Base-by-base conservation (phyloP, 2,888 invertebrate genomes). In the Hesperia comma region DNA sequence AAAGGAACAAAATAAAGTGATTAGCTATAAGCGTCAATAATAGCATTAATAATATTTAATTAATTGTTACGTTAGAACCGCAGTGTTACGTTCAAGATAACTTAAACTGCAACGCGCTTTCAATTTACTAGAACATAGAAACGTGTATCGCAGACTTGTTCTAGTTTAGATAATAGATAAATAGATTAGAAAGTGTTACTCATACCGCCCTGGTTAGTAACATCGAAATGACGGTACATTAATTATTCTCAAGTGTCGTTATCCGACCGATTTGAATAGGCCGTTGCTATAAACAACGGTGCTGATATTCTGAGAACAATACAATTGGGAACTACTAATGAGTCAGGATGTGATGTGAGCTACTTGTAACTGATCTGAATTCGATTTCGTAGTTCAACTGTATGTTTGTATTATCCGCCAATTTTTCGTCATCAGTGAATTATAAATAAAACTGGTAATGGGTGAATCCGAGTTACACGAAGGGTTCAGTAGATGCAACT, bases 321-420 rank as follows among this genome's bases (percentile, higher is more conserved):
- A 86, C 86, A 87, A 87, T 88, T 86, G 86, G 84, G 82, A 81
- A 86, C 83, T 85, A 81, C 84, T 86, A 90, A 90, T 88, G 87
- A 88, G 82, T 84, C 78, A 80, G 78, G 78, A 78, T 79, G 78
- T 83, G 81, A 80, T 75, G 78, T 79, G 82, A 84, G 74, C 77
- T 80, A 78, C 78, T 73, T 75, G 73, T 69, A 70, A 71, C 70
- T 72, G 70, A 73, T 74, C 77, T 74, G 73, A 72, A 71, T 69
- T 60, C 63, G 32, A 69, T 68, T 62, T 51, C 54, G 61, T 69
- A 71, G 67, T 69, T 70, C 21, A 67, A 49, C 37, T 40, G 26
- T 2, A 49, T 26, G 26, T 26, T n/a, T 26, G 37, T 12, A 37
- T 2, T 1, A 37, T 12, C 10, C 37, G 37, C 37, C 37, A 8